Conservation (phyloP, 2,888 invertebrate species). For the Diarsia mendica region DNA sequence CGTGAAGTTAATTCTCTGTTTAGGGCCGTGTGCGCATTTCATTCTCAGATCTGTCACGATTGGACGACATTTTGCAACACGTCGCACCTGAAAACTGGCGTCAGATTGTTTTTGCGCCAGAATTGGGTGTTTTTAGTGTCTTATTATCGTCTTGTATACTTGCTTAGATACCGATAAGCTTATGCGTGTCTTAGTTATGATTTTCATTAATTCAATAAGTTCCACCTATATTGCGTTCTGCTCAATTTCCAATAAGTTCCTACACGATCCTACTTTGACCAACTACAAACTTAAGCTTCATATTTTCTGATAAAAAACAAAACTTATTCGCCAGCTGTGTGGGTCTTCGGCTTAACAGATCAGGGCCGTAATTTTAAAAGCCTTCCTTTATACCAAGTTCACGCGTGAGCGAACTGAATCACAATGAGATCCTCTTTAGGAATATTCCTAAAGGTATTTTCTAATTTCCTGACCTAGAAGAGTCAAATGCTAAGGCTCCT, state of each 20-base stretch:
- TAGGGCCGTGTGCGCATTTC: conserved; percentile 21
- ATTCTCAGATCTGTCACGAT: conserved; percentile 35
- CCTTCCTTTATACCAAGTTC: conserved; percentile 23
- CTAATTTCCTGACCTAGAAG: conserved; percentile 32
- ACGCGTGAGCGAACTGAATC: conserved; percentile 38
- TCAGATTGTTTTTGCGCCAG: background rate
- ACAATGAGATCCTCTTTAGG: conserved; percentile 18
- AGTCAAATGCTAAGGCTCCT: background rate
- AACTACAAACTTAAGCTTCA: background rate
- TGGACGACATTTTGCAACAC: conserved; percentile 6
- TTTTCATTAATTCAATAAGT: background rate
- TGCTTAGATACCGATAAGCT: background rate
- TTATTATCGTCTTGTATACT: background rate
- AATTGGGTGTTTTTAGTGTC: background rate
- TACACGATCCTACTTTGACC: background rate
- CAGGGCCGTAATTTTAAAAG: conserved; percentile 27
- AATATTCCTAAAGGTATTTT: conserved; percentile 43
- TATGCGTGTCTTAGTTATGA: background rate
- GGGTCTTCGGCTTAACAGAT: conserved; percentile 14
- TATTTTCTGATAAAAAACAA: conserved; percentile 12
- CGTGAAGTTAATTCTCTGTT: conserved; percentile 49
- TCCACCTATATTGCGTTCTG: background rate
- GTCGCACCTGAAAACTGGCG: background rate
- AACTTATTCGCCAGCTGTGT: conserved; percentile 1
- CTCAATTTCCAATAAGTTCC: background rate